These are phyloP conservation scores for Scotopteryx bipunctaria DNA, from an alignment of 2,888 invertebrate species.

Conservation along the genomic window DNA sequence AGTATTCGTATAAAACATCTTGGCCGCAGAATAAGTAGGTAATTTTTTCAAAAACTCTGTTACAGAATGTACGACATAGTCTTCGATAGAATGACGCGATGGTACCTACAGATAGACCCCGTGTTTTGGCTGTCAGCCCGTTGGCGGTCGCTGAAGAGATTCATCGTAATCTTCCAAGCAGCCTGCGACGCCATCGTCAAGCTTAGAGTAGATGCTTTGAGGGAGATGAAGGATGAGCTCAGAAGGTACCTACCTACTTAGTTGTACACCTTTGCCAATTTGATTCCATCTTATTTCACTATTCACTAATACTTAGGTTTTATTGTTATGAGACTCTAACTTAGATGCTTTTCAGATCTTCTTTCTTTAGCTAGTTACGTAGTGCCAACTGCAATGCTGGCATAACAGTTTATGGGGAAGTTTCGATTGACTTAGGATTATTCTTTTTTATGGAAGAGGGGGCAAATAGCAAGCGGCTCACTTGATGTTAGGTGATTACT, in stretches of 20 bases:
- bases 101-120: conserved; percentile 69
- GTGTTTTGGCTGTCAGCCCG: conserved; percentile 54
- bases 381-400: too few species aligned
- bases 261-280: too few species aligned
- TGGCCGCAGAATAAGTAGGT: neutral
- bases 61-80: conserved; percentile 59
- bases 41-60: neutral
- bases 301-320: too few species aligned
- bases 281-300: neutral
- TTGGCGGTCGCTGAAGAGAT: conserved; percentile 40
- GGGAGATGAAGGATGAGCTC: conserved; percentile 35
- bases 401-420: too few species aligned
- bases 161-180: conserved; percentile 35
- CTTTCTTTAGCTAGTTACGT: too few species aligned
- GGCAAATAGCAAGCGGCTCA: too few species aligned
- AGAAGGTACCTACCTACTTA: conserved; percentile 28
- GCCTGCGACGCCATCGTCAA: conserved; percentile 48
- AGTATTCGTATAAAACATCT: too few species aligned
- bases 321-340: too few species aligned
- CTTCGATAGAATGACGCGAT: conserved; percentile 68
- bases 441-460: too few species aligned
- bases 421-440: too few species aligned
- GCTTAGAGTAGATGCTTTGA: conserved; percentile 45
- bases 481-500: too few species aligned
- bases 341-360: too few species aligned